These are phyloP conservation scores for Pseudococcus jackbeardsleyi DNA, from an alignment of 2,888 invertebrate species.

Conservation along the genomic window DNA sequence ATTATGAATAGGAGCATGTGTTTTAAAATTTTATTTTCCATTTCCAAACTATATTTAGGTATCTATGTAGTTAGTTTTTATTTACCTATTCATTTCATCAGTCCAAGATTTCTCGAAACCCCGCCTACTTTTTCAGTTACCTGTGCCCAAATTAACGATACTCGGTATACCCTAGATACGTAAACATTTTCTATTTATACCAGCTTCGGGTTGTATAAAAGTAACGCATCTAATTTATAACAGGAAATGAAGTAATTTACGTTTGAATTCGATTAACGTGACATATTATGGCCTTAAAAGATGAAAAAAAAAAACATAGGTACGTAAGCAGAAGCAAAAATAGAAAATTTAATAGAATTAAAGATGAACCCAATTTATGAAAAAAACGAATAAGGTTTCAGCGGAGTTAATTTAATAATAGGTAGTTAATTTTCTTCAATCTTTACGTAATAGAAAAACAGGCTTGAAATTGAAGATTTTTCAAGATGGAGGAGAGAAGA, in stretches of 20 bases:
- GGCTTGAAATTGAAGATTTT: not conserved
- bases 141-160: not conserved
- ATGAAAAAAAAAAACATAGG: not conserved
- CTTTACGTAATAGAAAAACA: conserved; percentile 49
- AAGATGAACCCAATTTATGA: not conserved
- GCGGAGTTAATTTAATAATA: conserved; percentile 28
- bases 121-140: not conserved
- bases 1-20: no score
- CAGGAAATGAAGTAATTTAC: conserved; percentile 61
- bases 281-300: conserved; percentile 13
- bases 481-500: no score
- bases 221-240: conserved; percentile 48
- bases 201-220: conserved; percentile 18
- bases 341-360: not conserved
- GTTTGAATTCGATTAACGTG: conserved; percentile 28
- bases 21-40: not conserved
- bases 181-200: conserved; percentile 28
- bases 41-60: no score
- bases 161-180: conserved; percentile 29
- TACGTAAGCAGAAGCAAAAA: not conserved
- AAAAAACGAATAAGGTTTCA: not conserved
- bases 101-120: not conserved
- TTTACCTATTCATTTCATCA: not conserved
- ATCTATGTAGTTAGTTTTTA: not conserved
- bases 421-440: conserved; percentile 39